These are phyloP conservation scores for Pristionchus fissidentatus DNA, from an alignment of 2,888 invertebrate species.

Conservation along the genomic window DNA sequence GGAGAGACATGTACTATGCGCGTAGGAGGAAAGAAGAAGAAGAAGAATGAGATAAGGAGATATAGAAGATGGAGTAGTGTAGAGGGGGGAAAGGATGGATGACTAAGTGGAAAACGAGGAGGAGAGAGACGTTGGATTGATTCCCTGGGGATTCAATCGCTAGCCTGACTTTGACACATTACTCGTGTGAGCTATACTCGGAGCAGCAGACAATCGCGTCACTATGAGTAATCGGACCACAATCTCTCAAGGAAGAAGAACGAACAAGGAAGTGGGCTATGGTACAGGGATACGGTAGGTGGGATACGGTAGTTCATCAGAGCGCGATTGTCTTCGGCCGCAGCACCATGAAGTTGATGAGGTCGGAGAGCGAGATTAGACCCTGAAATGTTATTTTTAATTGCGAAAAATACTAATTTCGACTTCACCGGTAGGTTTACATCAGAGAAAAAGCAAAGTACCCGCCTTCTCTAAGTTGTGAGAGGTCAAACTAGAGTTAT, in stretches of 20 bases:
- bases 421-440: not conserved
- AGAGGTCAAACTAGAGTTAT: too few relatives aligned
- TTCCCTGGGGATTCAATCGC: constrained; percentile 14
- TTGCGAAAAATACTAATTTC: too few relatives aligned
- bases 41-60: constrained; percentile 26
- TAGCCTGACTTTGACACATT: constrained; percentile 42
- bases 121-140: constrained; percentile 10
- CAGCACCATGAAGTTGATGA: constrained; percentile 65
- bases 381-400: constrained; percentile 52
- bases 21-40: not conserved
- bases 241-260: not conserved
- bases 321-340: constrained; percentile 38
- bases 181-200: constrained; percentile 40
- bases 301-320: not conserved
- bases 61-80: constrained; percentile 30
- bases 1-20: constrained; percentile 34
- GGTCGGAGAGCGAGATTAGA: constrained; percentile 65
- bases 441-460: not conserved
- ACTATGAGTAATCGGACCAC: not conserved
- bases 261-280: not conserved
- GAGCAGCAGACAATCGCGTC: not conserved
- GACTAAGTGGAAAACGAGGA: constrained; percentile 22
- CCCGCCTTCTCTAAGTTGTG: not conserved
- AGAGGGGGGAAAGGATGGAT: not conserved
- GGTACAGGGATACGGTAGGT: too few relatives aligned